phyloP scores from a whole-genome alignment of 2,888 invertebrate species.

The Lysandra bellargus region DNA sequence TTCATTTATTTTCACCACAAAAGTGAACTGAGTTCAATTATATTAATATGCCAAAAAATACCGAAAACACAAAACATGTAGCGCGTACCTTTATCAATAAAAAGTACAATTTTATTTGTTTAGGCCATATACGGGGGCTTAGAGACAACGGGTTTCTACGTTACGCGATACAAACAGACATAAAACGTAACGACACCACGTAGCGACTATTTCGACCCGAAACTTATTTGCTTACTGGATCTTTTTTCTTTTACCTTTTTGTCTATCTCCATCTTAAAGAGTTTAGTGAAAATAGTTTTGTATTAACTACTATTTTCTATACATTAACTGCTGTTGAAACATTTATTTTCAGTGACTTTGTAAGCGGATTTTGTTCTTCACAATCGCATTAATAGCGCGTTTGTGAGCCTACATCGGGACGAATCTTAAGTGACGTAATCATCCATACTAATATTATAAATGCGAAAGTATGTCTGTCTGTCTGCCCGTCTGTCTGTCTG shows the following conservation, averaged over 20 bases:
- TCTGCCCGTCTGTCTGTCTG: no score
- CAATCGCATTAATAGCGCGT: no score
- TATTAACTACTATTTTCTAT: background rate
- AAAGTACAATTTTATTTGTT: constrained; percentile 5
- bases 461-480: no score
- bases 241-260: background rate
- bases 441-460: no score
- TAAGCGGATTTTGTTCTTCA: no score
- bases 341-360: no score
- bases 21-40: background rate
- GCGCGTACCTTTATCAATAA: background rate
- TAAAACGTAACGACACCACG: constrained; percentile 20
- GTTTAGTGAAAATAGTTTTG: background rate
- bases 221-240: background rate
- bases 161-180: background rate
- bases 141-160: background rate
- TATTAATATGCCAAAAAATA: background rate
- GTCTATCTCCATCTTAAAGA: background rate
- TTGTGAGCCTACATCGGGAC: no score
- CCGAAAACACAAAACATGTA: background rate
- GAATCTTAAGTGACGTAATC: no score
- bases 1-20: background rate
- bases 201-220: background rate
- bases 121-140: background rate
- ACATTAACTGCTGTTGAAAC: no score